Evolutionary conservation across 2,888 invertebrate genomes (phyloP).

Genomic region (Agriopis aurantiaria): DNA sequence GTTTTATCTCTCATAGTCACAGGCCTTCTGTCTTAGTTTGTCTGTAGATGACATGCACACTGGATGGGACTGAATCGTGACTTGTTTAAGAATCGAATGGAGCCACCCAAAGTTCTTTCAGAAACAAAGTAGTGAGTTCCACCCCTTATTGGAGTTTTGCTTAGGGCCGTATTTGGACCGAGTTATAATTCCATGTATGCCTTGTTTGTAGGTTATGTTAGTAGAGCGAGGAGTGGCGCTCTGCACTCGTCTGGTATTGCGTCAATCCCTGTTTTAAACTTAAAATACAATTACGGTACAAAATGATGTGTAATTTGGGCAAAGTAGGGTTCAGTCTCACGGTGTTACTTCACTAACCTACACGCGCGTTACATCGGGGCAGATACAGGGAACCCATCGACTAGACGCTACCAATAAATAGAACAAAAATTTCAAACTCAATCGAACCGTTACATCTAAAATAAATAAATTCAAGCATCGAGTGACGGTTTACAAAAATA

Average conservation of each 20-base stretch:
- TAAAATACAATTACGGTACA: constrained; percentile 64
- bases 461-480: constrained; percentile 77
- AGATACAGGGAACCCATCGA: constrained; percentile 62
- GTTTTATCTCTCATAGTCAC: no score
- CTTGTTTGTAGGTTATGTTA: not conserved
- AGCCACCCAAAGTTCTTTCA: no score
- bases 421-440: constrained; percentile 63
- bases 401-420: constrained; percentile 82
- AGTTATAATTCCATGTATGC: no score
- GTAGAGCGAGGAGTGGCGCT: constrained; percentile 2
- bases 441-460: constrained; percentile 68
- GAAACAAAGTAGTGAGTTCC: no score
- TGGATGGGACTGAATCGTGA: no score
- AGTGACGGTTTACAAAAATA: constrained; percentile 68
- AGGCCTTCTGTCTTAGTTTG: no score
- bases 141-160: no score
- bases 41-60: no score
- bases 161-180: no score
- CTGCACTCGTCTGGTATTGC: constrained; percentile 71
- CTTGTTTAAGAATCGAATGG: no score
- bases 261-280: constrained; percentile 71
- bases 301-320: constrained; percentile 50
- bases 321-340: constrained; percentile 68
- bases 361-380: constrained; percentile 46
- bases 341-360: constrained; percentile 62